Percentiles rank a stretch among this genome's conserved stretches.
phyloP scores from a whole-genome alignment of 2,888 invertebrate genomes.

The Heliothis peltigera region DNA sequence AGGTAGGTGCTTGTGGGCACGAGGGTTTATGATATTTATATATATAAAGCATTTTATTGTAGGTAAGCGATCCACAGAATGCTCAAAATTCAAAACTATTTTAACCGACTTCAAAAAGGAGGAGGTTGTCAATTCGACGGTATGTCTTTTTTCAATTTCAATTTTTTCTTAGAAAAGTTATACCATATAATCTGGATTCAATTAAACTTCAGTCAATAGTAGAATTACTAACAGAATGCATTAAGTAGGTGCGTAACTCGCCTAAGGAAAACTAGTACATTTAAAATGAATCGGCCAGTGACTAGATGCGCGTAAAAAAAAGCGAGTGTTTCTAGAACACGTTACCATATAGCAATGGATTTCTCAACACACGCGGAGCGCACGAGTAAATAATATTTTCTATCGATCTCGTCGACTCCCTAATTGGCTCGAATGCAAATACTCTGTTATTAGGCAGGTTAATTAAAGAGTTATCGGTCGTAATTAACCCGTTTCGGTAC shows the following conservation, averaged over 20 bases:
- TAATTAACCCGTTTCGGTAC: conserved; percentile 88
- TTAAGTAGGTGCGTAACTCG: conserved; percentile 29
- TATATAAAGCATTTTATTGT: too few species aligned
- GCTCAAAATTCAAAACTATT: too few species aligned
- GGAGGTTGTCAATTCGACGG: too few species aligned
- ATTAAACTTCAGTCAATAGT: conserved; percentile 11
- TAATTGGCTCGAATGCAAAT: conserved; percentile 87
- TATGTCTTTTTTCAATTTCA: too few species aligned
- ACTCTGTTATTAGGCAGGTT: conserved; percentile 89
- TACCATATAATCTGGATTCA: conserved; percentile 6
- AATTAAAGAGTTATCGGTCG: conserved; percentile 89
- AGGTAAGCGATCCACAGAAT: too few species aligned
- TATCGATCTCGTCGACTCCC: conserved; percentile 75
- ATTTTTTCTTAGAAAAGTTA: neutral
- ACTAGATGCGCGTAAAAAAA: conserved; percentile 43
- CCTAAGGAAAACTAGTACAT: conserved; percentile 30
- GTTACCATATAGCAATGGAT: conserved; percentile 45
- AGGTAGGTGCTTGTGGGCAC: too few species aligned
- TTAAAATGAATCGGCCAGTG: conserved; percentile 15
- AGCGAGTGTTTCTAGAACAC: conserved; percentile 46
- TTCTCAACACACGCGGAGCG: conserved; percentile 49
- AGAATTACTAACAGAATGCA: conserved; percentile 40
- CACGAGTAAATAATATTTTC: conserved; percentile 71
- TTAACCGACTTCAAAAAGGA: too few species aligned
- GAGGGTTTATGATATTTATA: too few species aligned